Conservation (phyloP, 2,888 invertebrate genomes). For the Cyrtodaria siliqua region DNA sequence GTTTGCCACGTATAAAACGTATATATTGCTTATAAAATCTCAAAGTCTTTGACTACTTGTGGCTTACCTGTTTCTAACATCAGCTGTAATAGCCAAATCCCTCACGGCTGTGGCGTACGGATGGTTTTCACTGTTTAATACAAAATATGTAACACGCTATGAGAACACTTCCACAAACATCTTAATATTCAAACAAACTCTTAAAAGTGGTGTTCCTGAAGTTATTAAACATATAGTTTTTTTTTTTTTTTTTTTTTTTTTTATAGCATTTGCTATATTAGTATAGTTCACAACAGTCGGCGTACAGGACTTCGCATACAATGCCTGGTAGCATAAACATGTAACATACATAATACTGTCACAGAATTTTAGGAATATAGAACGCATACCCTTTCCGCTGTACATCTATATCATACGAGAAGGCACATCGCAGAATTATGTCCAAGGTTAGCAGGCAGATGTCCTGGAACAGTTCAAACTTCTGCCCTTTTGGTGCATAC, state of each 20-base stretch:
- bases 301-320: too few species aligned
- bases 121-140: slow-evolving; percentile 55
- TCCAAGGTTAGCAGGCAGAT: slow-evolving; percentile 62
- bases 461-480: slow-evolving; percentile 58
- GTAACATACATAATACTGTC: too few species aligned
- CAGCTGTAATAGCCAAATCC: slow-evolving; percentile 46
- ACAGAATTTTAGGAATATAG: too few species aligned
- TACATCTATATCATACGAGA: slow-evolving; percentile 62
- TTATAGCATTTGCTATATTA: too few species aligned
- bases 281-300: too few species aligned
- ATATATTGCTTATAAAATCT: too few species aligned
- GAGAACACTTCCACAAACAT: not conserved
- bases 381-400: slow-evolving; percentile 51
- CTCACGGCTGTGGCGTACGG: slow-evolving; percentile 66
- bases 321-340: too few species aligned
- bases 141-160: too few species aligned
- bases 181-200: not conserved
- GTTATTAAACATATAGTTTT: not conserved
- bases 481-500: too few species aligned
- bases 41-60: too few species aligned
- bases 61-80: slow-evolving; percentile 59
- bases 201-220: too few species aligned
- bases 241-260: not conserved
- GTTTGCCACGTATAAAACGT: too few species aligned
- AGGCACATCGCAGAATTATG: slow-evolving; percentile 65